Evolutionary conservation across 92 coral and sea anemone species (phyloP), one percentile per base, ranked within the genome.

Genomic region (Bergia puertoricense): DNA sequence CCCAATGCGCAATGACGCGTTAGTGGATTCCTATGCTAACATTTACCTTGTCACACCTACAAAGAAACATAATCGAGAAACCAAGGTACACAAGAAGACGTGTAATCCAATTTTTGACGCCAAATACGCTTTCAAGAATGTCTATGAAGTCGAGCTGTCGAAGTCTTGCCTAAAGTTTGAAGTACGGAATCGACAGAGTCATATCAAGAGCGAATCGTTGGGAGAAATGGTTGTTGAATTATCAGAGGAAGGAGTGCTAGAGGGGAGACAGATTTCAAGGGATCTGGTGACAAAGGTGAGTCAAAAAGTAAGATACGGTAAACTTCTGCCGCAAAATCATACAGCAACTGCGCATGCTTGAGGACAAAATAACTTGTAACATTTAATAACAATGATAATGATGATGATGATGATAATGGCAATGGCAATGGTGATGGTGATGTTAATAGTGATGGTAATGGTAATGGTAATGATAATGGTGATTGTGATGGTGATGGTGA

Each of bases 101-200:
- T 95, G 98, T 86, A 95, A 95, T 86, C 98, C 98, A 67, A 93
- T 95, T 30, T 95, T 90, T 76, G 96, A 95, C 73, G 93, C 90
- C 40, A 88, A 68, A 74, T 90, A 90, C 81, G 74, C 86, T n/a
- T 95, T 95, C 79, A 93, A 90, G 10, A 81, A 72, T 43, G 68
- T 95, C 50, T 85, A 85, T 85, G 62, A 86, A 42, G 39, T 90
- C 6, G 94, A 93, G 85, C 90, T 95, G 8, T 68, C 85, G 22
- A 90, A 93, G 75, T 88, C 94, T 13, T 62, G 67, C 37, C 62
- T 95, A 57, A 93, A 92, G 82, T 69, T 95, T 86, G 92, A 93
- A 71, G 57, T 95, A 39, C 78, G 90, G 62, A 88, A 93, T 69
- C 91, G 93, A 40, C 91, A 88, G 30, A 81, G 56, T 30, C 65